These are phyloP conservation scores for Drosophila tanythrix DNA, from an alignment of 2,888 invertebrate species.

Conservation along the genomic window DNA sequence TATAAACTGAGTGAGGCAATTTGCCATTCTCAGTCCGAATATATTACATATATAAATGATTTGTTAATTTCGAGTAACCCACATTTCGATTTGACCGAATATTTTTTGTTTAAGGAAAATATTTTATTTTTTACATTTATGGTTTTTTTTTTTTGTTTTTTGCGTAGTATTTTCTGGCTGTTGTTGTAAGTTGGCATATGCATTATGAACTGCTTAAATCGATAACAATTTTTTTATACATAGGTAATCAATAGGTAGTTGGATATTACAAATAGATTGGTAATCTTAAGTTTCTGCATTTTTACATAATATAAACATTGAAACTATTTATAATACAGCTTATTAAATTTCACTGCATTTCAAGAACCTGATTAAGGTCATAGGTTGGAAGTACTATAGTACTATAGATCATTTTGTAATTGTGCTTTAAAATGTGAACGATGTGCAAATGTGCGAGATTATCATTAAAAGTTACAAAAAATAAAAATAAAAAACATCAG, in stretches of 20 bases:
- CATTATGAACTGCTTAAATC: slow-evolving; percentile 58
- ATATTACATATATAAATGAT: slow-evolving; percentile 7
- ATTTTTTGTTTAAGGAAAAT: slow-evolving; percentile 64
- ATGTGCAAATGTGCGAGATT: slow-evolving; percentile 9
- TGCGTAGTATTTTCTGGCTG: slow-evolving; percentile 28
- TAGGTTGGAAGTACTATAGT: slow-evolving; percentile 1
- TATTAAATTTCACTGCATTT: slow-evolving; percentile 4
- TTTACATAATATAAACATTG: slow-evolving; percentile 37
- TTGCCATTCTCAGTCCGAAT: slow-evolving; percentile 15
- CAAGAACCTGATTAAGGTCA: slow-evolving; percentile 9
- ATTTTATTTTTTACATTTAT: slow-evolving; percentile 66
- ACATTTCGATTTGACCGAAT: slow-evolving; percentile 3
- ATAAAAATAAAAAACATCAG: background rate
- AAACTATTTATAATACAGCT: slow-evolving; percentile 18
- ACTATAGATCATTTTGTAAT: background rate
- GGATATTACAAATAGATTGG: slow-evolving; percentile 29
- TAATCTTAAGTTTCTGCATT: slow-evolving; percentile 22
- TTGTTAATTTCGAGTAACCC: slow-evolving; percentile 9
- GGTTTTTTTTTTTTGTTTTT: slow-evolving; percentile 22
- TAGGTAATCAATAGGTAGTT: slow-evolving; percentile 32
- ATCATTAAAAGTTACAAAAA: background rate
- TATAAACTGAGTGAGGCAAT: slow-evolving; percentile 21
- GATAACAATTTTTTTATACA: slow-evolving; percentile 68
- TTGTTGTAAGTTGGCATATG: slow-evolving; percentile 46
- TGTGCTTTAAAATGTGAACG: slow-evolving; percentile 1